Evolutionary conservation across 2,113 vertebrate genomes (phyloP).

Genomic region (Neolamprologus toae): DNA sequence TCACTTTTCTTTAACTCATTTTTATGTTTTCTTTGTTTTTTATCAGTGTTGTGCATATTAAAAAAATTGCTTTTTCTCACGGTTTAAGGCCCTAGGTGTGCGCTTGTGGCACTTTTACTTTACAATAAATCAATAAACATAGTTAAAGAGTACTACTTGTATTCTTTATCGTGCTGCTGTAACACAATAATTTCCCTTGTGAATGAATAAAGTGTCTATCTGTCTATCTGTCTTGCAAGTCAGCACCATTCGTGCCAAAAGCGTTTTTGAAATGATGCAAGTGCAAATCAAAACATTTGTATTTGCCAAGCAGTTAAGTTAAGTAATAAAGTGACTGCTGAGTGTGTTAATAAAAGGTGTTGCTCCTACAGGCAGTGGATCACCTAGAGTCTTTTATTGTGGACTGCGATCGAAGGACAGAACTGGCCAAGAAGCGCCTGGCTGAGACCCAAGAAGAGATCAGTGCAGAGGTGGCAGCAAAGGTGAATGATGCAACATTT

Average conservation of each 20-base stretch:
- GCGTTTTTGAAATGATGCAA: background rate
- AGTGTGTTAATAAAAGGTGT: background rate
- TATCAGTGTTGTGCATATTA: background rate
- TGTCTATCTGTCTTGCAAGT: background rate
- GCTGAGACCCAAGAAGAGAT: conserved; percentile 99
- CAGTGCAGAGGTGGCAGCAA: conserved; percentile 95
- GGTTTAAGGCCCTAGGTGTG: background rate
- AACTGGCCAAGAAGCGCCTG: conserved; percentile 94
- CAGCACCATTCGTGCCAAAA: background rate
- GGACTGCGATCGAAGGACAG: conserved; percentile 94
- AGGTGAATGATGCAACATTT: conserved; percentile 69
- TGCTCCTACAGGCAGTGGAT: conserved; percentile 82
- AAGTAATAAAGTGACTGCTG: background rate
- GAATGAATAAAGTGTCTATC: background rate
- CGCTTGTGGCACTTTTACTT: background rate
- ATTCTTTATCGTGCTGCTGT: background rate
- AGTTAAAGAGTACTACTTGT: background rate
- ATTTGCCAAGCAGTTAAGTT: background rate
- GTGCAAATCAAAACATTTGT: background rate
- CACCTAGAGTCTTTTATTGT: conserved; percentile 97
- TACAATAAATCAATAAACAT: background rate
- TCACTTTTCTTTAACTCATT: background rate
- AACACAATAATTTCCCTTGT: background rate
- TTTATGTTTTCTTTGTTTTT: background rate
- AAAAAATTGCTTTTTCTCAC: background rate